Percentiles rank a stretch among this genome's conserved stretches.
These are phyloP conservation scores for Eupsilia transversa DNA, from an alignment of 2,888 invertebrate genomes.

Conservation along the genomic window DNA sequence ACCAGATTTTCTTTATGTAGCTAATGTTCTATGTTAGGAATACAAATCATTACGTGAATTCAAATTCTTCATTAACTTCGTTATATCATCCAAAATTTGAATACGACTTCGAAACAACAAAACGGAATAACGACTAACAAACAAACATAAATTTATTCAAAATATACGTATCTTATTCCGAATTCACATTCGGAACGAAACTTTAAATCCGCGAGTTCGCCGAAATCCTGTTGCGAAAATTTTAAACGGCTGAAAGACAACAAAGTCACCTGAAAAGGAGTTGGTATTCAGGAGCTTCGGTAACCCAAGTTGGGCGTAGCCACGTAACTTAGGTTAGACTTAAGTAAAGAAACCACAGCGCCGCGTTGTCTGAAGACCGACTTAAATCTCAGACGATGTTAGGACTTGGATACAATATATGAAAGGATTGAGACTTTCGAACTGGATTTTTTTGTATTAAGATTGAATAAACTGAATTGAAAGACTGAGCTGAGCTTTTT, in stretches of 20 bases:
- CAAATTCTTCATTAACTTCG: constrained; percentile 56
- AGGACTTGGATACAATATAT: constrained; percentile 72
- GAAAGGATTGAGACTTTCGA: constrained; percentile 59
- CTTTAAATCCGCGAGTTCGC: constrained; percentile 81
- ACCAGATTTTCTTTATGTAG: background rate
- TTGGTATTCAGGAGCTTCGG: constrained; percentile 84
- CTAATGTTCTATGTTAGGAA: constrained; percentile 15
- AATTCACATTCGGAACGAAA: constrained; percentile 80
- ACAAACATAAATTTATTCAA: constrained; percentile 74
- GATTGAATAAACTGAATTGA: background rate
- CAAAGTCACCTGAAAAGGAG: constrained; percentile 86
- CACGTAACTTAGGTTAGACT: constrained; percentile 85
- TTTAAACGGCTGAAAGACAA: constrained; percentile 76
- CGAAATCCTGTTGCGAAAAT: constrained; percentile 79
- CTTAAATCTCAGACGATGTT: constrained; percentile 83
- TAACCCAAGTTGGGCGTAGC: constrained; percentile 86
- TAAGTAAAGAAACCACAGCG: constrained; percentile 88
- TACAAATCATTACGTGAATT: constrained; percentile 46
- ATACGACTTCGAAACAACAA: constrained; percentile 65
- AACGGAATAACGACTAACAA: constrained; percentile 66
- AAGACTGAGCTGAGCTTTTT: background rate
- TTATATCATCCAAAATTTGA: constrained; percentile 62
- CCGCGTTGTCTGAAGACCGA: constrained; percentile 84
- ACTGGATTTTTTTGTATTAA: constrained; percentile 20
- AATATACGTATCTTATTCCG: constrained; percentile 72